Percentiles rank a stretch among this genome's conserved stretches.
Conservation (phyloP, 1,140 invertebrate species). For the Bathynomus jamesi region DNA sequence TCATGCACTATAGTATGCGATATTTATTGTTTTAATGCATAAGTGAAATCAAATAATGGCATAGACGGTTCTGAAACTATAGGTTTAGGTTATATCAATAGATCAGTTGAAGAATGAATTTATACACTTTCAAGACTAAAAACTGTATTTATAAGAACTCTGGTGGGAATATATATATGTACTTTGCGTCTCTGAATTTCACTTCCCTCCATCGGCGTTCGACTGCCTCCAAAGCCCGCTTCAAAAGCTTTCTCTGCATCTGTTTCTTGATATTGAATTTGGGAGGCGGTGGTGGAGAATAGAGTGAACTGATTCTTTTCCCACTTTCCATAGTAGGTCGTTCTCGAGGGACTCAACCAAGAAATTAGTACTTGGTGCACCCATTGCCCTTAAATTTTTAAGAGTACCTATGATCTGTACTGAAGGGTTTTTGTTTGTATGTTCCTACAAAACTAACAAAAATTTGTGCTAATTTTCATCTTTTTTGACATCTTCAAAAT, state of each 20-base stretch:
- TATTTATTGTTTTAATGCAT: too few relatives aligned
- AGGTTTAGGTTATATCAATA: too few relatives aligned
- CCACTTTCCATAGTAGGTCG: not conserved
- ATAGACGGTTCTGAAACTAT: too few relatives aligned
- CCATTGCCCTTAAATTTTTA: not conserved
- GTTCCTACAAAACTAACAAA: not conserved
- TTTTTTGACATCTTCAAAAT: too few relatives aligned
- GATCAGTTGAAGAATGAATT: too few relatives aligned
- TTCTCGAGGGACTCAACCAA: not conserved
- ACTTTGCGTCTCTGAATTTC: not conserved
- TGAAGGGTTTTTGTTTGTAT: not conserved
- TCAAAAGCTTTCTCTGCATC: not conserved
- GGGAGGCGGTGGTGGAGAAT: not conserved
- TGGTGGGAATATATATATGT: too few relatives aligned
- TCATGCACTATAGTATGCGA: too few relatives aligned
- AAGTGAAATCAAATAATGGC: too few relatives aligned
- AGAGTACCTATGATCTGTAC: not conserved
- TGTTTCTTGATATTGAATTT: not conserved
- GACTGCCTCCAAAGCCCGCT: not conserved
- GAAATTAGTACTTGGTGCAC: not conserved
- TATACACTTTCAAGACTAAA: too few relatives aligned
- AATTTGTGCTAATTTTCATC: too few relatives aligned
- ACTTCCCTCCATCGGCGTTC: not conserved
- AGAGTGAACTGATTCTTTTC: not conserved
- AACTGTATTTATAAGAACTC: too few relatives aligned